Evolutionary conservation across 2,888 invertebrate species (phyloP).

Genomic region (Leucania comma): DNA sequence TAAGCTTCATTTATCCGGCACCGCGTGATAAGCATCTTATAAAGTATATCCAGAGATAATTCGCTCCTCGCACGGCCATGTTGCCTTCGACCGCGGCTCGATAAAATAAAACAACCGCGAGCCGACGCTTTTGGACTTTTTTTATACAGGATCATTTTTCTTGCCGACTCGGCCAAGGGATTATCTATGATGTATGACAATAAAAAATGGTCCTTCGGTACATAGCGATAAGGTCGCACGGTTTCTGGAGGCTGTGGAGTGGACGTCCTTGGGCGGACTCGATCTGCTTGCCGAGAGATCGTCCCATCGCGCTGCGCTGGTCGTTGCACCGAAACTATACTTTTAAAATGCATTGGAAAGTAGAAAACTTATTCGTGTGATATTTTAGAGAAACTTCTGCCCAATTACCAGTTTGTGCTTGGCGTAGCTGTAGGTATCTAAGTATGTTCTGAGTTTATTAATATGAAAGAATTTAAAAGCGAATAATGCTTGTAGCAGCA

Average conservation of each 20-base stretch:
- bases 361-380: constrained; percentile 83
- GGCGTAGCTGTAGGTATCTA: constrained; percentile 30
- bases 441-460: constrained; percentile 21
- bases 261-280: constrained; percentile 91
- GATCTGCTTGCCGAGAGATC: constrained; percentile 90
- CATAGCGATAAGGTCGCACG: constrained; percentile 71
- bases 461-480: constrained; percentile 12
- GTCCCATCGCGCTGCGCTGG: constrained; percentile 86
- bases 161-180: constrained; percentile 84
- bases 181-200: constrained; percentile 71
- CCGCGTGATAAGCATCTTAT: constrained; percentile 76
- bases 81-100: constrained; percentile 82
- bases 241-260: constrained; percentile 79
- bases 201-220: constrained; percentile 71
- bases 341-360: constrained; percentile 90
- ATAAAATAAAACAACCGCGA: constrained; percentile 89
- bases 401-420: constrained; percentile 52
- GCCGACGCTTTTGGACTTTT: constrained; percentile 84
- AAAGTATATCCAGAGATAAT: constrained; percentile 83
- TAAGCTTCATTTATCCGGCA: constrained; percentile 65
- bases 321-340: constrained; percentile 90
- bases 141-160: constrained; percentile 91
- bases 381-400: constrained; percentile 73
- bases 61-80: constrained; percentile 88
- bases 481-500: constrained; percentile 2